A percentile compares a stretch with the other conserved stretches of the same genome.
These are phyloP conservation scores for Drosophila seguyi DNA, from an alignment of 1,140 invertebrate genomes.

Conservation along the genomic window DNA sequence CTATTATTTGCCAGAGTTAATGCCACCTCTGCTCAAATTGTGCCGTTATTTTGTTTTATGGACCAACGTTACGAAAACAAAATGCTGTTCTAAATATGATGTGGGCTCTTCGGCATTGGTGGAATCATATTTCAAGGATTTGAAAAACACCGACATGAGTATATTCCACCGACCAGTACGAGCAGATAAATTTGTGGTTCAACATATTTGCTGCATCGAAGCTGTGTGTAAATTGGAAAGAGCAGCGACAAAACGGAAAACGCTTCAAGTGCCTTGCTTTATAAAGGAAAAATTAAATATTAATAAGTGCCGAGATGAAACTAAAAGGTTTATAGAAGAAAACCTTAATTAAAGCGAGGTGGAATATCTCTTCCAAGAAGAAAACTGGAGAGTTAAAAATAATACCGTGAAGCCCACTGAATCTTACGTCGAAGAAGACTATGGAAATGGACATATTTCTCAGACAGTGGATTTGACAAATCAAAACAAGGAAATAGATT, in stretches of 20 bases:
- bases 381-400: not conserved
- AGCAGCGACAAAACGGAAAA: not conserved
- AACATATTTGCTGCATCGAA: constrained; percentile 3
- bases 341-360: not conserved
- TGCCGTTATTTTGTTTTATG: not conserved
- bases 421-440: constrained; percentile 6
- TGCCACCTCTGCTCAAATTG: not conserved
- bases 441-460: not conserved
- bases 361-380: not conserved
- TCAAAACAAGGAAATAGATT: not conserved
- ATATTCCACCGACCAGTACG: constrained; percentile 5
- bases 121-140: not conserved
- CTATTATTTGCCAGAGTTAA: not conserved
- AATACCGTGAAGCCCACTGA: not conserved
- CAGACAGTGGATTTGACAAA: not conserved
- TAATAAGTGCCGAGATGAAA: not conserved
- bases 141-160: not conserved
- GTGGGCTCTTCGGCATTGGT: constrained; percentile 6
- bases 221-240: not conserved
- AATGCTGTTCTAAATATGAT: not conserved
- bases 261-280: not conserved
- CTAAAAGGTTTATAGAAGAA: not conserved
- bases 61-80: not conserved
- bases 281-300: not conserved
- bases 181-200: constrained; percentile 1